A percentile compares a stretch with the other conserved stretches of the same genome.
Evolutionary conservation across 1,140 invertebrate species (phyloP).

Genomic region (Drosophila seguyi): DNA sequence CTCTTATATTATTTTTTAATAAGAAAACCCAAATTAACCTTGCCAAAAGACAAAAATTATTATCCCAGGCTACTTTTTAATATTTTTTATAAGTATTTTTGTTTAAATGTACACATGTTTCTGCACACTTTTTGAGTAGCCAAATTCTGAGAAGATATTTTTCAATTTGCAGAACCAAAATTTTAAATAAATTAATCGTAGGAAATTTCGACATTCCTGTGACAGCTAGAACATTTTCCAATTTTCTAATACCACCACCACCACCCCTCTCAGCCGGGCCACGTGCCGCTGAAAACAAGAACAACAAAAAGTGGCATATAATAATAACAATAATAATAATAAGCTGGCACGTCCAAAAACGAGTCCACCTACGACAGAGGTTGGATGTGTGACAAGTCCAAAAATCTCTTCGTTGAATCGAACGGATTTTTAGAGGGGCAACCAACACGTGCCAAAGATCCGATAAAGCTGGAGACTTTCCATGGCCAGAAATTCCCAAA

Average conservation of each 20-base stretch:
- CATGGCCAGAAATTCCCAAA: slow-evolving; percentile 36
- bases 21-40: slow-evolving; percentile 19
- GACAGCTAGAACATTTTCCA: slow-evolving; percentile 42
- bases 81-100: not conserved
- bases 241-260: slow-evolving; percentile 36
- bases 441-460: slow-evolving; percentile 52
- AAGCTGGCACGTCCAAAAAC: slow-evolving; percentile 42
- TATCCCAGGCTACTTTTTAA: not conserved
- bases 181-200: slow-evolving; percentile 35
- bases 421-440: slow-evolving; percentile 13
- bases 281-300: slow-evolving; percentile 21
- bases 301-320: not conserved
- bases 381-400: slow-evolving; percentile 40
- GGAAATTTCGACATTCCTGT: slow-evolving; percentile 10
- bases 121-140: not conserved
- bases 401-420: slow-evolving; percentile 33
- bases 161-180: slow-evolving; percentile 21
- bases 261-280: not conserved
- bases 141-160: slow-evolving; percentile 22
- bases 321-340: slow-evolving; percentile 24
- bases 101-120: slow-evolving; percentile 12
- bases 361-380: slow-evolving; percentile 38
- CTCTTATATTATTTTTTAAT: not conserved
- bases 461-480: slow-evolving; percentile 57
- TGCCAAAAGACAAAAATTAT: slow-evolving; percentile 9